Evolutionary conservation across 2,888 invertebrate species (phyloP).

Genomic region (Phrixothrix hirtus): DNA sequence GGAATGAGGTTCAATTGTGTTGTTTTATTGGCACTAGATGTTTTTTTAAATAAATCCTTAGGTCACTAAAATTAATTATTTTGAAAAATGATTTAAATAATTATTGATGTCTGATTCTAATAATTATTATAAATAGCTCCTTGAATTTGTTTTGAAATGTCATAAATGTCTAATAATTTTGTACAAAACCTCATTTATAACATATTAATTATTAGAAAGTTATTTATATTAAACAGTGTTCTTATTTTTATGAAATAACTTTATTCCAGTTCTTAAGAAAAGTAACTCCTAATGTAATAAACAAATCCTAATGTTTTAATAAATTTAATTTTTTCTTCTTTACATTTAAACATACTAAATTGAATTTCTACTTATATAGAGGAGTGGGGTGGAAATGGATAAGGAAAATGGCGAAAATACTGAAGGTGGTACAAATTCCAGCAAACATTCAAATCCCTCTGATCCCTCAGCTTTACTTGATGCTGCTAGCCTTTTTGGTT

Average conservation of each 20-base stretch:
- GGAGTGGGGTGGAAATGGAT: conserved; percentile 66
- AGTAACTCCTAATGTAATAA: too few species aligned
- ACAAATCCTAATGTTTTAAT: not conserved
- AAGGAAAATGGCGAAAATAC: conserved; percentile 76
- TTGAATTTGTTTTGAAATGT: conserved; percentile 24
- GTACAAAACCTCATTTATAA: too few species aligned
- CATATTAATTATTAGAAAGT: not conserved
- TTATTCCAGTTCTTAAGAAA: too few species aligned
- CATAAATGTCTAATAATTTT: conserved; percentile 21
- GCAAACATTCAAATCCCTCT: conserved; percentile 53
- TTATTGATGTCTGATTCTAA: conserved; percentile 9
- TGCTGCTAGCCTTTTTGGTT: conserved; percentile 64
- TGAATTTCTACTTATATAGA: conserved; percentile 33
- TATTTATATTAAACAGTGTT: too few species aligned
- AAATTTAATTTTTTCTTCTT: not conserved
- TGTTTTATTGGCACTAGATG: too few species aligned
- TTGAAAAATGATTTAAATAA: conserved; percentile 9
- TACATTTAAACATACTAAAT: not conserved
- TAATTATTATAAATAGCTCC: conserved; percentile 15
- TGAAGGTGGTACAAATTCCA: conserved; percentile 62
- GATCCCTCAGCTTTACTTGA: conserved; percentile 76
- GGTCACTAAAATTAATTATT: conserved; percentile 16
- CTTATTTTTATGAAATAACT: too few species aligned
- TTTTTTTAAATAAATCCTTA: not conserved
- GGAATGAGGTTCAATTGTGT: too few species aligned